These are phyloP conservation scores for Rhyacophila brunnea DNA, from an alignment of 1,140 invertebrate species.

Conservation along the genomic window DNA sequence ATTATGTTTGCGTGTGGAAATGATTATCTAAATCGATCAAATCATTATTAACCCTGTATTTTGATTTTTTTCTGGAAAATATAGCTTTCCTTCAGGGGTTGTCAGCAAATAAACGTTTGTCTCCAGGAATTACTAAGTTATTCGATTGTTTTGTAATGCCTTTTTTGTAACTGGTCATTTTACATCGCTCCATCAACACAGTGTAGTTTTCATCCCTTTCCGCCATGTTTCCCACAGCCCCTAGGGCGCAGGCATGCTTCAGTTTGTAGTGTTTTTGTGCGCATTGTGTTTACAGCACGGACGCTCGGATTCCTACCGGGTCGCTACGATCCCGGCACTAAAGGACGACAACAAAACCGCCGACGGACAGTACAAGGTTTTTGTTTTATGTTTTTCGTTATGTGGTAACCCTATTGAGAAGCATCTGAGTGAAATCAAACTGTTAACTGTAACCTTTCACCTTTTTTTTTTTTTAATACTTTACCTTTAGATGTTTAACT, in stretches of 20 bases:
- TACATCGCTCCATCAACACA: background rate
- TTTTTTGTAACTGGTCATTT: background rate
- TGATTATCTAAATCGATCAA: too few species aligned
- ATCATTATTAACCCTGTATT: too few species aligned
- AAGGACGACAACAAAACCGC: conserved; percentile 92
- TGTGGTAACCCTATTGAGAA: too few species aligned
- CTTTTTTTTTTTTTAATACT: too few species aligned
- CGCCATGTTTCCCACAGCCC: background rate
- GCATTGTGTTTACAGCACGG: conserved; percentile 75
- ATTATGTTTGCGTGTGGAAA: too few species aligned
- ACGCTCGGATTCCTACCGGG: conserved; percentile 89
- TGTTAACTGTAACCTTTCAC: too few species aligned
- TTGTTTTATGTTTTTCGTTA: too few species aligned
- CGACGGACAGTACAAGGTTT: conserved; percentile 88
- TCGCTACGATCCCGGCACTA: conserved; percentile 83
- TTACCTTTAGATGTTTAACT: too few species aligned
- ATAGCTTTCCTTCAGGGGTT: too few species aligned
- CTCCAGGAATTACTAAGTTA: background rate
- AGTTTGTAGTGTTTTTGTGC: conserved; percentile 47
- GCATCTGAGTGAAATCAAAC: too few species aligned
- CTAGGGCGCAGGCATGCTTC: conserved; percentile 35
- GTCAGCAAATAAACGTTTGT: too few species aligned
- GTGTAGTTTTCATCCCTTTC: background rate
- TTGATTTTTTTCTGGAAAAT: too few species aligned
- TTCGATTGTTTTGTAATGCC: background rate